These are phyloP conservation scores for Trachymyrmex septentrionalis DNA, from an alignment of 1,140 invertebrate genomes.

Conservation along the genomic window DNA sequence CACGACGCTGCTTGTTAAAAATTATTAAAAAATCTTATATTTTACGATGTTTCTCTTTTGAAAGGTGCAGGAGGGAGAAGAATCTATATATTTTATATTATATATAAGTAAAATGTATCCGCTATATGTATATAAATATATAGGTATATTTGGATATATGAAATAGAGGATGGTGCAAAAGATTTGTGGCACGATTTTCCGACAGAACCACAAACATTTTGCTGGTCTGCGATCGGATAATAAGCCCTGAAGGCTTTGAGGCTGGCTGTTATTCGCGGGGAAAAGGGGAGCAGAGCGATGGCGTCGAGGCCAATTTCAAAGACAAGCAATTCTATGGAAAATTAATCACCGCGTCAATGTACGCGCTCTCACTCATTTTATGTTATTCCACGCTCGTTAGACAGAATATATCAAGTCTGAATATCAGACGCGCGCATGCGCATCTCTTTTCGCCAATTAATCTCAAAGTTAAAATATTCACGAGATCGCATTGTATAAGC, in stretches of 20 bases:
- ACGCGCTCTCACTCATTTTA: background rate
- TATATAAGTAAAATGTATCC: background rate
- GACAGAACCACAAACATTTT: conserved; percentile 39
- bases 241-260: conserved; percentile 44
- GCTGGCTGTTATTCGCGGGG: conserved; percentile 6
- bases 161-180: conserved; percentile 3
- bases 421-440: background rate
- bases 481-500: background rate
- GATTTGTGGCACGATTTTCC: conserved; percentile 19
- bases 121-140: background rate
- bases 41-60: too few relatives aligned
- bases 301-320: conserved; percentile 39
- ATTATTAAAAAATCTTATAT: too few relatives aligned
- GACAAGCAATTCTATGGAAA: conserved; percentile 52
- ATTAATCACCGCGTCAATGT: conserved; percentile 43
- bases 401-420: background rate
- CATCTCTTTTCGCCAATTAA: conserved; percentile 20
- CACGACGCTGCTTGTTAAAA: too few relatives aligned
- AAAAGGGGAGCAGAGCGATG: background rate
- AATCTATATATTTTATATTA: too few relatives aligned
- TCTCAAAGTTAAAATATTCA: conserved; percentile 31
- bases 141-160: background rate
- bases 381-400: conserved; percentile 23
- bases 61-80: too few relatives aligned
- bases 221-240: conserved; percentile 18